phyloP scores from a whole-genome alignment of 2,113 vertebrate genomes.

The Pomatostomus ruficeps region DNA sequence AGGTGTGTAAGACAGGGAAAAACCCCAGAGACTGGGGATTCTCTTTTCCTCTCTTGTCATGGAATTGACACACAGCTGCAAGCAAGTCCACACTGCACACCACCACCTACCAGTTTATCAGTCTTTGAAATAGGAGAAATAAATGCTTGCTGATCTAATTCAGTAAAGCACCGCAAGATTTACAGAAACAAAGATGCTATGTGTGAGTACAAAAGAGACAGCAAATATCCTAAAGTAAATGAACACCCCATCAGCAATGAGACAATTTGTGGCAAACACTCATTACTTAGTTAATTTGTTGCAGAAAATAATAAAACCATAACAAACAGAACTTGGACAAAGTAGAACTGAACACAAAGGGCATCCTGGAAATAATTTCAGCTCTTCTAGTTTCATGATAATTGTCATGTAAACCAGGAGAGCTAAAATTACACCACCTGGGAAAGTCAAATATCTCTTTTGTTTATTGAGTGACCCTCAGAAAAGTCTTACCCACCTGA shows the following conservation, averaged over 20 bases:
- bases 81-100: background rate
- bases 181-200: background rate
- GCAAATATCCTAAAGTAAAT: background rate
- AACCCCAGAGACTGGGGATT: rapidly evolving
- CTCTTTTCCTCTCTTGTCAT: background rate
- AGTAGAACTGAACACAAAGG: constrained; percentile 21
- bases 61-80: background rate
- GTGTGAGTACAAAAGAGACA: background rate
- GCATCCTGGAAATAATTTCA: constrained; percentile 32
- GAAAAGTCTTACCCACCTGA: constrained; percentile 51
- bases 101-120: background rate
- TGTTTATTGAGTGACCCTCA: constrained; percentile 53
- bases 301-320: constrained; percentile 25
- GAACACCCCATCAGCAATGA: constrained; percentile 7
- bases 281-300: constrained; percentile 4
- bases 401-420: constrained; percentile 65
- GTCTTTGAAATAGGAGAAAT: background rate
- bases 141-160: background rate
- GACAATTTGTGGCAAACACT: constrained; percentile 21
- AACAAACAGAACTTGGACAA: constrained; percentile 18
- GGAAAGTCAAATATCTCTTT: constrained; percentile 52
- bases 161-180: background rate
- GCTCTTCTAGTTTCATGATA: constrained; percentile 38
- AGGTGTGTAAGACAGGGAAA: too few relatives aligned
- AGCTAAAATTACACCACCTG: constrained; percentile 33